Evolutionary conservation across 2,797 vertebrate genomes (phyloP).

Genomic region (Clarias fuscus): DNA sequence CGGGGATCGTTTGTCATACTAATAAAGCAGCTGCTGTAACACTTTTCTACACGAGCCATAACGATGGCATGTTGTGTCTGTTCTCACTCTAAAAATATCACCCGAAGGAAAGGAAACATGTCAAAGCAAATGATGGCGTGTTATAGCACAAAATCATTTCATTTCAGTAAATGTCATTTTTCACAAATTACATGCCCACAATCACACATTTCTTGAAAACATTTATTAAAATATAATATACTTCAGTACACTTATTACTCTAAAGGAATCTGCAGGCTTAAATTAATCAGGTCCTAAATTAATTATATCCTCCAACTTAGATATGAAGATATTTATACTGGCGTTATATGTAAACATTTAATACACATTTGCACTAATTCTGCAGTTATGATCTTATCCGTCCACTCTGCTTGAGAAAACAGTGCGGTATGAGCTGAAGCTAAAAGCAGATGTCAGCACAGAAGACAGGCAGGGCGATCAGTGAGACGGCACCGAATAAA

Average conservation of each 20-base stretch:
- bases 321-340: background rate
- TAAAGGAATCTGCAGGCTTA: background rate
- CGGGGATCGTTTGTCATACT: background rate
- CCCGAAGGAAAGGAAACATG: background rate
- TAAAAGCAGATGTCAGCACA: conserved; percentile 24
- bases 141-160: background rate
- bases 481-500: conserved; percentile 6
- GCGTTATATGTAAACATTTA: background rate
- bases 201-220: background rate
- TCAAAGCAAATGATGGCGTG: background rate
- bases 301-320: background rate
- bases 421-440: background rate
- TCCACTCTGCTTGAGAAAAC: background rate
- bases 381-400: background rate
- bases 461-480: background rate
- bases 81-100: conserved; percentile 1
- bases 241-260: background rate
- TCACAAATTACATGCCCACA: background rate
- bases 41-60: background rate
- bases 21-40: background rate
- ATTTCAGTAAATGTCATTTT: too few relatives aligned
- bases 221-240: background rate
- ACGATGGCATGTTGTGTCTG: background rate
- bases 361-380: background rate
- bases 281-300: too few relatives aligned